Evolutionary conservation across 2,888 invertebrate species (phyloP), one percentile per base, ranked within the genome.

Genomic region (Baronia brevicornis): DNA sequence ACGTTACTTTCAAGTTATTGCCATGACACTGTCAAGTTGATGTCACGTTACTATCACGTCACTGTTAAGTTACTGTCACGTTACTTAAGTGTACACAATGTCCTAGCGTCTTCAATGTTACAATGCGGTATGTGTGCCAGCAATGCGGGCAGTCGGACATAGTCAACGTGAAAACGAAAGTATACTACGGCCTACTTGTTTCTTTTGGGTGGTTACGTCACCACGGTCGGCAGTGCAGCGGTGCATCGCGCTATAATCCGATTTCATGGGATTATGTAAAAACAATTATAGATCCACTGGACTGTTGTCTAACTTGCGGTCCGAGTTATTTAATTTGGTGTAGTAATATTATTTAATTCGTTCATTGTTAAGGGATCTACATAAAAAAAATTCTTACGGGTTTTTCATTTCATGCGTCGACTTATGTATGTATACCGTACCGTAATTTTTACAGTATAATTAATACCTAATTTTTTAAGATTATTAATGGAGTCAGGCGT

Each of bases 121-220:
- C 13, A 23, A 9, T 13, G 24, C 1, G 6, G 31, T 30, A 28
- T 33, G 33, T 43, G 48, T 49, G 47, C 46, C 50, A 52, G 46
- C 42, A 56, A 50, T 48, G 54, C 55, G 52, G 46, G 51, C 52
- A 53, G 42, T 48, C 39, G 47, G 47, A 36, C 46, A 37, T 42
- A 36, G 39, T 42, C 33, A n/a, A 32, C 38, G 61, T 66, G 67
- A 72, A 73, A 73, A 63, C 62, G 80, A 73, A 72, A 74, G 75
- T 72, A 57, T 60, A 58, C 53, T 62, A 54, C 64, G 64, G 59
- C 72, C 67, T 61, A 71, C 64, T 57, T 72, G 40, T 40, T 54
- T 53, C 48, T 65, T 68, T 72, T 61, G 61, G 65, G 46, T 43
- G 33, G 39, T 75, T 70, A 56, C 48, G 62, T 57, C 65, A 71